These are phyloP conservation scores for Archegozetes longisetosus DNA, from an alignment of 1,140 invertebrate genomes.

Conservation along the genomic window DNA sequence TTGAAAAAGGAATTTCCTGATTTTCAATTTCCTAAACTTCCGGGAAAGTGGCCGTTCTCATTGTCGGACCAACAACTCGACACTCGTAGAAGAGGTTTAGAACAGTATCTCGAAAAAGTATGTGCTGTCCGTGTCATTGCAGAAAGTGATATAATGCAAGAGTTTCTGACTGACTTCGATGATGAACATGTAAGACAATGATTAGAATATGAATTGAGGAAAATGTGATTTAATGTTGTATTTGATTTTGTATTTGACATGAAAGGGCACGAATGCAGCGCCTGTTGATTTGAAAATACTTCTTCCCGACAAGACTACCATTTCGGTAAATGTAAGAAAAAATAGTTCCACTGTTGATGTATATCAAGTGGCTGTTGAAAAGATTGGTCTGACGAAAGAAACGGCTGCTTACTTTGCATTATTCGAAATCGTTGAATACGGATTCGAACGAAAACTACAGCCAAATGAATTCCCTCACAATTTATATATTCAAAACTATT, in stretches of 20 bases:
- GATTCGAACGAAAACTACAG: constrained; percentile 86
- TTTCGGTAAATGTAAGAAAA: constrained; percentile 76
- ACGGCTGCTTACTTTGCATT: constrained; percentile 83
- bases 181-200: constrained; percentile 43
- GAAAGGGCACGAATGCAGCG: constrained; percentile 46
- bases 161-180: constrained; percentile 83
- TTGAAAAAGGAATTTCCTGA: constrained; percentile 92
- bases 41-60: constrained; percentile 96
- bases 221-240: not conserved
- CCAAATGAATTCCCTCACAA: constrained; percentile 84
- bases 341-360: constrained; percentile 79
- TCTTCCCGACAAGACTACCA: constrained; percentile 65
- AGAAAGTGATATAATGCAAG: constrained; percentile 91
- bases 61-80: constrained; percentile 92
- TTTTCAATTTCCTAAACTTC: constrained; percentile 93
- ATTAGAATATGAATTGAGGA: not conserved
- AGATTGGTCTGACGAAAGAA: constrained; percentile 60
- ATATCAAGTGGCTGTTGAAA: constrained; percentile 60
- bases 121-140: constrained; percentile 95
- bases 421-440: constrained; percentile 95
- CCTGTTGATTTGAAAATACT: constrained; percentile 84
- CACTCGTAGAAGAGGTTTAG: constrained; percentile 72
- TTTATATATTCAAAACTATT: constrained; percentile 97
- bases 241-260: constrained; percentile 2
- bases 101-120: constrained; percentile 95